Conservation (phyloP, 2,888 invertebrate genomes). For the Aspidiotus destructor region DNA sequence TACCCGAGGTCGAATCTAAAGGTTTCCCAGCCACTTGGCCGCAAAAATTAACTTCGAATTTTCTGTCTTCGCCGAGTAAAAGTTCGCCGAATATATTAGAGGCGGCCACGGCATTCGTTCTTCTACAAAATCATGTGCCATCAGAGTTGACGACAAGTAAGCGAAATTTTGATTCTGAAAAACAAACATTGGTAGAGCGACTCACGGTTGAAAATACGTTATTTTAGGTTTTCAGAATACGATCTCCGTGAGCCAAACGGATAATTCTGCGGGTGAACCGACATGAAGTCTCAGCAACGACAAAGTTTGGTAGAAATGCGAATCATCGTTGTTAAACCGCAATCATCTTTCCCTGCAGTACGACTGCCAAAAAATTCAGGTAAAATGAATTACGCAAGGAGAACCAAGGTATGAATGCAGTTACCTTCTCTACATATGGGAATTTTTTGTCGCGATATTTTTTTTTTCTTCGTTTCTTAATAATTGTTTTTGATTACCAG, state of each 20-base stretch:
- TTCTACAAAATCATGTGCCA: constrained; percentile 35
- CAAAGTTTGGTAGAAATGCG: neutral
- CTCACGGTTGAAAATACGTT: neutral
- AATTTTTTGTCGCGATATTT: neutral
- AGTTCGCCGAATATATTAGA: constrained; percentile 35
- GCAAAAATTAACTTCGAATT: constrained; percentile 31
- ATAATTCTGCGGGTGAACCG: neutral
- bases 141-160: constrained; percentile 34
- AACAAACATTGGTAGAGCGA: neutral
- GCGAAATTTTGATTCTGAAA: neutral
- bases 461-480: neutral
- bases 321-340: neutral
- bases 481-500: too few relatives aligned
- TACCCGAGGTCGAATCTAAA: constrained; percentile 9
- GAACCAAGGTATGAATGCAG: neutral
- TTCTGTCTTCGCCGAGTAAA: constrained; percentile 29
- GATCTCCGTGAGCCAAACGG: neutral
- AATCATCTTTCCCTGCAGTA: neutral
- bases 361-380: neutral
- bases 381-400: neutral
- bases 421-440: neutral
- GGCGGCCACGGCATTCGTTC: constrained; percentile 34
- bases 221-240: neutral
- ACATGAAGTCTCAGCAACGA: neutral
- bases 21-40: constrained; percentile 35